phyloP scores from a whole-genome alignment of 2,888 invertebrate species.

The Polyploca ridens region DNA sequence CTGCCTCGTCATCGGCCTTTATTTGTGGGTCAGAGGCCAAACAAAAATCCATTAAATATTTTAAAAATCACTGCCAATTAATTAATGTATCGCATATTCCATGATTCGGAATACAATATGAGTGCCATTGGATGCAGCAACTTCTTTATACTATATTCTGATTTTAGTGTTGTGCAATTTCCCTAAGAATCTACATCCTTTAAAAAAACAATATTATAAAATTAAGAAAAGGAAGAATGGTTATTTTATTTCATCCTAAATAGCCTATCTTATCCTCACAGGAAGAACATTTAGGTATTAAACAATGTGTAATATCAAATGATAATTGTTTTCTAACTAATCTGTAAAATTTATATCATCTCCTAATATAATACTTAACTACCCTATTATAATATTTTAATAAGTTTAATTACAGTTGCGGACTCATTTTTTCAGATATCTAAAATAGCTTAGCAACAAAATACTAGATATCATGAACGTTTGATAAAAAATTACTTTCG shows the following conservation, averaged over 20 bases:
- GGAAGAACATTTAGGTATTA: conserved; percentile 55
- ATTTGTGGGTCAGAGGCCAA: too few species aligned
- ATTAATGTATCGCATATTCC: too few species aligned
- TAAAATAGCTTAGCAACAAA: neutral
- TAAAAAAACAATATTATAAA: neutral
- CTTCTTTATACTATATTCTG: neutral
- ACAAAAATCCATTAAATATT: too few species aligned
- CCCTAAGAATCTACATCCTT: neutral
- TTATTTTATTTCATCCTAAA: neutral
- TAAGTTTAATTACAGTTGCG: conserved; percentile 33
- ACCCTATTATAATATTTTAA: conserved; percentile 19
- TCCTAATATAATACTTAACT: conserved; percentile 19
- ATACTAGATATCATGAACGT: too few species aligned
- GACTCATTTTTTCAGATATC: conserved; percentile 32
- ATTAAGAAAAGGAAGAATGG: neutral
- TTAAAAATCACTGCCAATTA: too few species aligned
- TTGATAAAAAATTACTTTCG: too few species aligned
- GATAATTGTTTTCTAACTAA: conserved; percentile 71
- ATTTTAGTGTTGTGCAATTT: neutral
- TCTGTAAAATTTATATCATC: conserved; percentile 50
- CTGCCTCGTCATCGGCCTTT: too few species aligned
- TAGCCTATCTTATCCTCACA: conserved; percentile 38
- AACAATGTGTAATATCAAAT: conserved; percentile 59
- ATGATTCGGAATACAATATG: too few species aligned
- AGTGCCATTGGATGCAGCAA: neutral